Evolutionary conservation across 1,140 invertebrate genomes (phyloP), one percentile per base, ranked within the genome.

Genomic region (Pseudomyrmex pallidus): DNA sequence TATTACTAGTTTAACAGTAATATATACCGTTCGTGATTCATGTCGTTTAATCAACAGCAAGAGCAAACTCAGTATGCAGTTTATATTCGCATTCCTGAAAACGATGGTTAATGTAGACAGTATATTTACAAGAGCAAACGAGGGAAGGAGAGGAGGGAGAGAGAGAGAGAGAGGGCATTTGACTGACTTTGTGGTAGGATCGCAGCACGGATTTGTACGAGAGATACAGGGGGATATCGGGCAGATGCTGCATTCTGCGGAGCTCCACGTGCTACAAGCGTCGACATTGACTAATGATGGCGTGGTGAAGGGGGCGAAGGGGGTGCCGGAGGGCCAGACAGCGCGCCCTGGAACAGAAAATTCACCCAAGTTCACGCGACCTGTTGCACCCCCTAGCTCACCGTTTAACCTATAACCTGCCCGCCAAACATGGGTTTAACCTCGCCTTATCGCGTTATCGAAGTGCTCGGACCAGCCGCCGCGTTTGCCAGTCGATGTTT

Each of bases 321-420:
- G 90, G 86, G 88, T 74, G 82, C 74, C 76, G 72, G 90, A 87
- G 90, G 83, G 90, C 86, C 87, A 91, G 92, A 91, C 91, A 91
- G 91, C 86, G 90, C 91, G 91, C 90, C 90, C 91, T 93, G 91
- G 88, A 94, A 93, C 93, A 93, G 93, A 94, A 94, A 94, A 94
- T 94, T 94, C 92, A 92, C 91, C 94, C 93, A 94, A 93, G 93
- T 94, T 94, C 93, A 94, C 93, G 93, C 93, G 94, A 94, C 93
- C 94, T 94, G 94, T 94, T 94, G 93, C 94, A 94, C 93, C 93
- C 92, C 93, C 92, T 94, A 93, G 92, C 92, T 93, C 92, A 93
- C 91, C 93, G 92, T 94, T 94, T 94, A 94, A 94, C 94, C 93
- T 94, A 94, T 93, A 94, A 94, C 94, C 93, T 94, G 92, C 93